These are phyloP conservation scores for Styela plicata DNA, from an alignment of 23 tunicate species.

Conservation along the genomic window DNA sequence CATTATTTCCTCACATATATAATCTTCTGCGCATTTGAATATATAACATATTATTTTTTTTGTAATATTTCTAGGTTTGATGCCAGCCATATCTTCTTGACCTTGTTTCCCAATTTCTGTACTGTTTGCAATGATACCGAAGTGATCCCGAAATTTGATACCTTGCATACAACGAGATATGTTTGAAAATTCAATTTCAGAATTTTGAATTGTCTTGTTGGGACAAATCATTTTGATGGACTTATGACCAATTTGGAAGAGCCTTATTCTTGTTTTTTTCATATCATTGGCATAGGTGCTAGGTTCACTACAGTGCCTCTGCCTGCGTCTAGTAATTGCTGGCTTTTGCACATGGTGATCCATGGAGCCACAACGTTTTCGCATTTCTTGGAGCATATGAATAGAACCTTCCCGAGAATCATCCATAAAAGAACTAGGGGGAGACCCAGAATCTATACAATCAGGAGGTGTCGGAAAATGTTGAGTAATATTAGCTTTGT, in stretches of 20 bases:
- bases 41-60: constrained; percentile 54
- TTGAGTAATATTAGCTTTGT: neutral
- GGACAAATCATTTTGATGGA: constrained; percentile 63
- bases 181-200: constrained; percentile 51
- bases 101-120: neutral
- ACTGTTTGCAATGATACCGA: constrained; percentile 65
- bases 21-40: constrained; percentile 58
- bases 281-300: constrained; percentile 37
- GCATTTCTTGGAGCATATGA: constrained; percentile 9
- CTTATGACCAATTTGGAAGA: constrained; percentile 63
- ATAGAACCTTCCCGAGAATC: constrained; percentile 36
- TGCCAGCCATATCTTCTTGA: neutral
- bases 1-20: constrained; percentile 76
- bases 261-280: constrained; percentile 62
- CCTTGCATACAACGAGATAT: constrained; percentile 71
- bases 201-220: constrained; percentile 46
- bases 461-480: constrained; percentile 2
- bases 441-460: neutral
- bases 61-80: neutral
- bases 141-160: constrained; percentile 39
- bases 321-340: constrained; percentile 22
- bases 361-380: constrained; percentile 63
- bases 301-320: constrained; percentile 78
- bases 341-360: constrained; percentile 22
- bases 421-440: constrained; percentile 20